Evolutionary conservation across 2,113 vertebrate species (phyloP).

Genomic region (Silurus glanis): DNA sequence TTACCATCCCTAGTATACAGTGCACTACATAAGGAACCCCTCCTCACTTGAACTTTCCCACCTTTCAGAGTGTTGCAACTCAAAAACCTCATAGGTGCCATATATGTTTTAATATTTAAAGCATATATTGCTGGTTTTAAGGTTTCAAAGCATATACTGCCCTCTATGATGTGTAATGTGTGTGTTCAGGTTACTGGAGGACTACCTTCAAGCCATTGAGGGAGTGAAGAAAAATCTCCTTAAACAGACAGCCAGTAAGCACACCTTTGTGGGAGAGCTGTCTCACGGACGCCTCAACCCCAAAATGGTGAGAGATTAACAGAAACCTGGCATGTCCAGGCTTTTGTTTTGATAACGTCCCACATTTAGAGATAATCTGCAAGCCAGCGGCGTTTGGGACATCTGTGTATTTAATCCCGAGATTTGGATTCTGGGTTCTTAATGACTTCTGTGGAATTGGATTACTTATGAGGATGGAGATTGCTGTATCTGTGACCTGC

Average conservation of each 20-base stretch:
- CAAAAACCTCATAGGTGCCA: neutral
- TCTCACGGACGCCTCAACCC: constrained; percentile 88
- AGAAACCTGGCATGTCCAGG: neutral
- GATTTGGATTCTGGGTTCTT: neutral
- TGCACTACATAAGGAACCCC: neutral
- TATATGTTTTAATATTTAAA: neutral
- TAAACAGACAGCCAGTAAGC: constrained; percentile 72
- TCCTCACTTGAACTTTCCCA: neutral
- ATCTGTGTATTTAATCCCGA: constrained; percentile 35
- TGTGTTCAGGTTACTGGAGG: constrained; percentile 77
- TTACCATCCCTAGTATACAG: neutral
- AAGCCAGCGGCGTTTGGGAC: neutral
- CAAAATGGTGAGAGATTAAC: constrained; percentile 84
- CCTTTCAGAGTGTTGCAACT: neutral
- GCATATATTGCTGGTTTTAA: neutral
- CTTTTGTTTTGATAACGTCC: neutral
- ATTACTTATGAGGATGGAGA: constrained; percentile 15
- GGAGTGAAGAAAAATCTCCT: constrained; percentile 88
- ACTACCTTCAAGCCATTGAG: constrained; percentile 88
- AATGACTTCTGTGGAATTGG: constrained; percentile 17
- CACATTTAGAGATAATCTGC: constrained; percentile 7
- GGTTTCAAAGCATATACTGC: too few relatives aligned
- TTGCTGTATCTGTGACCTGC: constrained; percentile 13
- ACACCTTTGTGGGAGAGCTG: constrained; percentile 91
- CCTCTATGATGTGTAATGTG: constrained; percentile 18